phyloP scores from a whole-genome alignment of 2,113 vertebrate species.

The Antigone vipio region DNA sequence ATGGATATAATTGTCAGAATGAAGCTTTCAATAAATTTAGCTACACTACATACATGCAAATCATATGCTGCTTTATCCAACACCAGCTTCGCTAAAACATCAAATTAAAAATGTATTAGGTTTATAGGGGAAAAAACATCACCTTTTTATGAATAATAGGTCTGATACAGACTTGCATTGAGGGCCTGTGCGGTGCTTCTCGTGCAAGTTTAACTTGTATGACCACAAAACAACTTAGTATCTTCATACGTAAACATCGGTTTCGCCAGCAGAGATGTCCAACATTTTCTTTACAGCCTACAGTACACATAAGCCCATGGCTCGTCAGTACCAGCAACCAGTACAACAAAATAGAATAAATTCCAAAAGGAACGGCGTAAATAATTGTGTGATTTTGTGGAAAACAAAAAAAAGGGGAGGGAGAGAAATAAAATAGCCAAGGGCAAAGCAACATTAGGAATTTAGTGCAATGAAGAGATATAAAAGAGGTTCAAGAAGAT shows the following conservation, averaged over 20 bases:
- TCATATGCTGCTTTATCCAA: background rate
- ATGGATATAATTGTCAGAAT: background rate
- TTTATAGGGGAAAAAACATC: accelerated
- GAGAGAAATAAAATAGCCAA: background rate
- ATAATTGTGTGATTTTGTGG: background rate
- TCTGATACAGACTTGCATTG: background rate
- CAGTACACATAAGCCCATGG: background rate
- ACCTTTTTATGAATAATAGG: background rate
- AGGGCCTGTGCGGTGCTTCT: background rate
- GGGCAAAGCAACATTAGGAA: background rate
- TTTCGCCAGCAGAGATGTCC: background rate
- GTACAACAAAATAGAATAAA: background rate
- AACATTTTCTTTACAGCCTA: accelerated
- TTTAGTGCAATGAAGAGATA: background rate
- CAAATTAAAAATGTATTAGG: background rate
- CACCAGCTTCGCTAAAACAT: background rate
- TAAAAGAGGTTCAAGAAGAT: background rate
- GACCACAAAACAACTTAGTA: background rate
- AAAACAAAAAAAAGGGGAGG: background rate
- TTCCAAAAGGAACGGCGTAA: background rate
- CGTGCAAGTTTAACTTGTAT: background rate
- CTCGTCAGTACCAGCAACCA: background rate
- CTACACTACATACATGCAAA: background rate
- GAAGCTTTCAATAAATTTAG: background rate
- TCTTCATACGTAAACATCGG: background rate